A percentile compares a stretch with the other conserved stretches of the same genome.
phyloP scores from a whole-genome alignment of 2,113 vertebrate species.

The Trematocara variabile region DNA sequence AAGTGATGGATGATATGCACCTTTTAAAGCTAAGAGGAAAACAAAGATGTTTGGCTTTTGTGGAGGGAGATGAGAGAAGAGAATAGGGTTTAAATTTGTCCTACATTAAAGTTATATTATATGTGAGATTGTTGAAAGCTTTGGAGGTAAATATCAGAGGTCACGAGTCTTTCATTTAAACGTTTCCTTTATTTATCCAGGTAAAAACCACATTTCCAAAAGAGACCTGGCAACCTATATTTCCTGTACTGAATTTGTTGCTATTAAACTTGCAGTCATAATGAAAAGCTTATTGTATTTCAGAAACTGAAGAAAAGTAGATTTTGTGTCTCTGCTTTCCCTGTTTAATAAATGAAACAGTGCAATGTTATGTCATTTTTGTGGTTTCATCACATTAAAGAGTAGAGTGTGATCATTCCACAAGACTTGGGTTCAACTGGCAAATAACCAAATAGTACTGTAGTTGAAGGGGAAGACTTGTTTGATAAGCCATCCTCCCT shows the following conservation, averaged over 20 bases:
- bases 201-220: not conserved
- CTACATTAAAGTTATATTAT: not conserved
- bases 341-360: not conserved
- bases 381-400: not conserved
- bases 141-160: not conserved
- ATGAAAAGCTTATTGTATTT: not conserved
- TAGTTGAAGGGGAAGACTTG: not conserved
- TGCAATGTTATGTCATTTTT: not conserved
- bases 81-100: not conserved
- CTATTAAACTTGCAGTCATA: not conserved
- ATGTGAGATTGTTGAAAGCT: not conserved
- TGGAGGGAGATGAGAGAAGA: not conserved
- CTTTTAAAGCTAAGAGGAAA: not conserved
- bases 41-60: not conserved
- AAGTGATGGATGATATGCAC: not conserved
- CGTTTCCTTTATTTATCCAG: not conserved
- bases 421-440: not conserved
- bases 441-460: not conserved
- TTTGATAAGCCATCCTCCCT: slow-evolving; percentile 3
- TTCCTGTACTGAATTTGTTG: not conserved
- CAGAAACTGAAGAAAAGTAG: not conserved
- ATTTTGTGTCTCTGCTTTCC: not conserved
- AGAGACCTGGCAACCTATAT: not conserved
- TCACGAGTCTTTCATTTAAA: not conserved
- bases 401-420: not conserved